Evolutionary conservation across 2,797 vertebrate genomes (phyloP).

Genomic region (Alca torda): DNA sequence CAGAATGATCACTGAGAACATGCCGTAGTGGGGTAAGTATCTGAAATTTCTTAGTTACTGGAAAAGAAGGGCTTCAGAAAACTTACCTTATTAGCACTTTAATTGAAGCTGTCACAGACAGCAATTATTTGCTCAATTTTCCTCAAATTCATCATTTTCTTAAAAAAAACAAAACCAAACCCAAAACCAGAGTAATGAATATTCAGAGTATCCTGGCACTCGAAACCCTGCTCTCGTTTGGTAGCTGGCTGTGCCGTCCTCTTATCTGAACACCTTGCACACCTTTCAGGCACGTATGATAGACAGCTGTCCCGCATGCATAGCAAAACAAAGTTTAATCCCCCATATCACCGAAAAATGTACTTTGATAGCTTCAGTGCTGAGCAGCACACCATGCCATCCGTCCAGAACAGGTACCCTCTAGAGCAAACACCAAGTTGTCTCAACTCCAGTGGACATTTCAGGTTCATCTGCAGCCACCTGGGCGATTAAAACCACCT

Average conservation of each 20-base stretch:
- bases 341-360: neutral
- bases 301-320: constrained; percentile 43
- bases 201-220: constrained; percentile 48
- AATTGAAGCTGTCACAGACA: constrained; percentile 65
- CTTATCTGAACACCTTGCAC: neutral
- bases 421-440: neutral
- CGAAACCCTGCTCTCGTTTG: constrained; percentile 8
- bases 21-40: neutral
- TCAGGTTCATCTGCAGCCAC: neutral
- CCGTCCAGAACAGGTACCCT: neutral
- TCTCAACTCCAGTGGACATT: neutral
- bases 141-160: constrained; percentile 46
- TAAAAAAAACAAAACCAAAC: constrained; percentile 26
- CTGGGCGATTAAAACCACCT: neutral
- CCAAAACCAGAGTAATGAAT: neutral
- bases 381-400: neutral
- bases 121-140: constrained; percentile 67
- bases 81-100: constrained; percentile 62
- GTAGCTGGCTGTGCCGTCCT: neutral
- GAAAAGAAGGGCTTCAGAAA: constrained; percentile 43
- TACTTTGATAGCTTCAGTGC: neutral
- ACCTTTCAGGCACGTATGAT: constrained; percentile 26
- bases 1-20: neutral
- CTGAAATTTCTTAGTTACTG: constrained; percentile 1
- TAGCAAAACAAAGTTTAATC: neutral